Evolutionary conservation across 2,113 vertebrate species (phyloP).

Genomic region (Psophia crepitans): DNA sequence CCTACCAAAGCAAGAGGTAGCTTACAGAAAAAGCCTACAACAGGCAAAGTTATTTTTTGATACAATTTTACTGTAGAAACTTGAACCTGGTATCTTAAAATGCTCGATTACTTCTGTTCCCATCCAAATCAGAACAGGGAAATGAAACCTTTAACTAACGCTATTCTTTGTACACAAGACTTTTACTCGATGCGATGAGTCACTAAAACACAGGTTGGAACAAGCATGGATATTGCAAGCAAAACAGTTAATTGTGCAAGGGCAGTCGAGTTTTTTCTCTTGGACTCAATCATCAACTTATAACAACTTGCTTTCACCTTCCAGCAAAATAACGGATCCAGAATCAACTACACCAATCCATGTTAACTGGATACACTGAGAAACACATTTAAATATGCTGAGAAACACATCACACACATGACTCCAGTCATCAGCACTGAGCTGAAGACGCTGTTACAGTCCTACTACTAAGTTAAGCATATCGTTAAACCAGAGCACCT

Average conservation of each 20-base stretch:
- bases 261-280: neutral
- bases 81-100: neutral
- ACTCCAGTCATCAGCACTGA: neutral
- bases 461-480: neutral
- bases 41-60: neutral
- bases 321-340: constrained; percentile 22
- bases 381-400: neutral
- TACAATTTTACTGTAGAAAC: neutral
- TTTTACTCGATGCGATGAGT: constrained; percentile 58
- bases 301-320: neutral
- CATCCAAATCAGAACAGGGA: constrained; percentile 31
- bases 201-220: constrained; percentile 57
- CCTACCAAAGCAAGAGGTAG: neutral
- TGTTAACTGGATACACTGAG: neutral
- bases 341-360: neutral
- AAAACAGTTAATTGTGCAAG: constrained; percentile 47
- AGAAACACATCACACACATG: neutral
- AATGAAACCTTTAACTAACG: constrained; percentile 9
- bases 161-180: constrained; percentile 53
- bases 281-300: neutral
- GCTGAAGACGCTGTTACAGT: neutral
- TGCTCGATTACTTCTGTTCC: constrained; percentile 8
- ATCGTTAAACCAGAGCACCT: neutral
- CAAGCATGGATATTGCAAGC: constrained; percentile 26
- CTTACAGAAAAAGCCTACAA: neutral